Conservation (phyloP, 2,113 vertebrate species). For the Microtus richardsoni region DNA sequence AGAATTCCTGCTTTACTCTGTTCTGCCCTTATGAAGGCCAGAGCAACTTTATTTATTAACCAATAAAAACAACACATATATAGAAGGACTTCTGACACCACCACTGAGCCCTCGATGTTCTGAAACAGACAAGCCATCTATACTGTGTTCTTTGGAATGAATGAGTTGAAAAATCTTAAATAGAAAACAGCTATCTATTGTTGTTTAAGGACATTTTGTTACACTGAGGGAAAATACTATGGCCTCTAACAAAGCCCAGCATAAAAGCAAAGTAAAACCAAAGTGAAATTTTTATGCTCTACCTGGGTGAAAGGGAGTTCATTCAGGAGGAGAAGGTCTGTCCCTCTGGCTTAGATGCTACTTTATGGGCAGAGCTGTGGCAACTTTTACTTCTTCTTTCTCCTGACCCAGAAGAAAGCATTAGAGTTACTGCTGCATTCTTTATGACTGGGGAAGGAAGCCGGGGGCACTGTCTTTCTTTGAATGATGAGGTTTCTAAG, state of each 20-base stretch:
- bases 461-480: not conserved
- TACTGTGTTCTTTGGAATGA: not conserved
- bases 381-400: not conserved
- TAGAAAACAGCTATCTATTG: not conserved
- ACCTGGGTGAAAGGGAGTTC: not conserved
- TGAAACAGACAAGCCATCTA: too few species aligned
- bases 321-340: not conserved
- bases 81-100: too few species aligned
- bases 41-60: too few species aligned
- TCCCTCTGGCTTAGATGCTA: not conserved
- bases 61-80: too few species aligned
- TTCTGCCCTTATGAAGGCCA: too few species aligned
- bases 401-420: not conserved
- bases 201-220: not conserved
- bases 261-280: not conserved
- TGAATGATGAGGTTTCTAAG: conserved; percentile 1
- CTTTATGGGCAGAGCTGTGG: not conserved
- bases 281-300: not conserved
- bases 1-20: too few species aligned
- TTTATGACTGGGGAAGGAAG: not conserved
- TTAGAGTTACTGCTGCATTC: not conserved
- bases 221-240: not conserved
- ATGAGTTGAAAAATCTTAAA: not conserved
- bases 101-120: too few species aligned
- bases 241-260: not conserved